A percentile compares a stretch with the other conserved stretches of the same genome.
These are phyloP conservation scores for Enteromius argenteus DNA, from an alignment of 2,797 vertebrate genomes.

Conservation along the genomic window DNA sequence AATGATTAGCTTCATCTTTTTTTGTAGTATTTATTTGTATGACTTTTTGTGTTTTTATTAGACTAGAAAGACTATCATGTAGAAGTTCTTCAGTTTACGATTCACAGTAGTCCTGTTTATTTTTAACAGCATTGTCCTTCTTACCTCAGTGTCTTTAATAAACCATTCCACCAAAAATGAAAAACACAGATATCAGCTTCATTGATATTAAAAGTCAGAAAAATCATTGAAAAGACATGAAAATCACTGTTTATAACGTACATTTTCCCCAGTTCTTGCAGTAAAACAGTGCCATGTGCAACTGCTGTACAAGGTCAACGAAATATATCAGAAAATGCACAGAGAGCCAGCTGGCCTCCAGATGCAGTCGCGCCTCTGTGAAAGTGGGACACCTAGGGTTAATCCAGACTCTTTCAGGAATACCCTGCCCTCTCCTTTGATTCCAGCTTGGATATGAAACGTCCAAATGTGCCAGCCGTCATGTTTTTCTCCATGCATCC, in stretches of 20 bases:
- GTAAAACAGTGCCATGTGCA: not conserved
- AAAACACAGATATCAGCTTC: not conserved
- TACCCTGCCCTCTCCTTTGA: conserved; percentile 65
- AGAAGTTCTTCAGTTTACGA: not conserved
- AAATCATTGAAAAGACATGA: not conserved
- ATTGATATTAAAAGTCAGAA: not conserved
- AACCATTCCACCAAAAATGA: conserved; percentile 65
- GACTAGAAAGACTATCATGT: conserved; percentile 10
- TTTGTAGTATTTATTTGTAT: conserved; percentile 50
- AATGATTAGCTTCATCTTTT: conserved; percentile 45
- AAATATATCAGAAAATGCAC: conserved; percentile 2
- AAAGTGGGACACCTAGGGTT: conserved; percentile 65
- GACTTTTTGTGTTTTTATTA: conserved; percentile 45
- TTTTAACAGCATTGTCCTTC: conserved; percentile 67
- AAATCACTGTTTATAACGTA: not conserved
- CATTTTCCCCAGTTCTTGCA: not conserved
- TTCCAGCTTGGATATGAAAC: conserved; percentile 66
- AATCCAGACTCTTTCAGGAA: conserved; percentile 65
- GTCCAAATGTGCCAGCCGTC: conserved; percentile 68
- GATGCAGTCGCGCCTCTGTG: conserved; percentile 68
- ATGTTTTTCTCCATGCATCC: conserved; percentile 49
- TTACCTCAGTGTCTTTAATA: conserved; percentile 70
- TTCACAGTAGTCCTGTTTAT: conserved; percentile 66
- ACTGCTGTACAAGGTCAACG: conserved; percentile 15
- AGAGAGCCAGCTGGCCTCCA: conserved; percentile 76